Base-by-base conservation (phyloP, 2,888 invertebrate species). In the Phrixothrix hirtus region DNA sequence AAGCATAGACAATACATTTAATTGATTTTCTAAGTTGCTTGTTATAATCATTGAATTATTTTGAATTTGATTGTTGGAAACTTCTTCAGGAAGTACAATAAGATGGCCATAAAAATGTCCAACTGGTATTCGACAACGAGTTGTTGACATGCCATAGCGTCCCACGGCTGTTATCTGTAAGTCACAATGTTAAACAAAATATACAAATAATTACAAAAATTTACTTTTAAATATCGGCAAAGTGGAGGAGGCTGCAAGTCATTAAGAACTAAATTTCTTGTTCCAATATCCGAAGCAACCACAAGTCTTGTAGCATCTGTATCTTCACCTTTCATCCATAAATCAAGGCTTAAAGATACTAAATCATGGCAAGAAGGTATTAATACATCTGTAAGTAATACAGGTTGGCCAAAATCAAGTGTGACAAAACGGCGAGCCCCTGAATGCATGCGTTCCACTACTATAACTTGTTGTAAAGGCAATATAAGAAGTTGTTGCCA, bases 71-170 rank as follows among this genome's bases (percentile, higher is more conserved):
- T 79, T 78, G 1, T 70, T 68, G 12, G 78, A 77, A 55, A 78
- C 72, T 67, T 80, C 79, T 45, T 79, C 79, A 0, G 79, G 79
- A 37, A 93, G 78, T 49, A 91, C 83, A 1, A 90, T 86, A 29
- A 92, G 84, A 73, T 95, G 94, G 0, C 95, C 95, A 72, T 92
- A 95, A 76, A 95, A 95, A 75, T 88, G 88, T n/a, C 95, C 95
- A 26, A 95, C 79, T 0, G 95, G 93, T 57, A 95, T 92, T 77
- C 90, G 87, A 67, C 93, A 93, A 62, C 92, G 85, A 45, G 92
- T 89, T 0, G 92, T 88, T 14, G 92, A 88, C 89, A 93, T 92
- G 34, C 94, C 94, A 69, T 93, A 93, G 7, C 93, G 83, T 6
- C 94, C 95, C 61, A 94, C 92, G 1, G 91, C 90, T 21, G 94